A percentile compares a stretch with the other conserved stretches of the same genome.
Evolutionary conservation across 23 tunicate genomes (phyloP).

Genomic region (Botrylloides violaceus): DNA sequence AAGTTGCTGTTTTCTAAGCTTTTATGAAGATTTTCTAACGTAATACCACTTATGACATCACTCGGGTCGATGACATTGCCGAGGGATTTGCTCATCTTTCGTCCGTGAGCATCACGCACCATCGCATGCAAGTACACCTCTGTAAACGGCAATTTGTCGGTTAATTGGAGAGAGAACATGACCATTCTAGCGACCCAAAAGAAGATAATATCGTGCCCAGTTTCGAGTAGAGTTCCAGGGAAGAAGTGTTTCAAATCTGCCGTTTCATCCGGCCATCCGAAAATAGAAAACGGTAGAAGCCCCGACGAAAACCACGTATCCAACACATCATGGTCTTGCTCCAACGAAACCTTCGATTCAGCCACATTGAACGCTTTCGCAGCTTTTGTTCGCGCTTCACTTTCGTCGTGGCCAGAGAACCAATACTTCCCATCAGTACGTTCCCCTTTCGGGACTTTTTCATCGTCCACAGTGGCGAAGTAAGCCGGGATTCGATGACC

Average conservation of each 20-base stretch:
- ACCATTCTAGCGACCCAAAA: constrained; percentile 99
- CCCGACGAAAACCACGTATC: constrained; percentile 99
- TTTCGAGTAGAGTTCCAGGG: constrained; percentile 87
- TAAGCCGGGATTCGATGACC: constrained; percentile 99
- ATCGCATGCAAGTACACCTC: constrained; percentile 96
- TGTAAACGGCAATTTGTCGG: constrained; percentile 83
- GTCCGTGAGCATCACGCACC: constrained; percentile 98
- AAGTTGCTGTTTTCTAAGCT: constrained; percentile 60
- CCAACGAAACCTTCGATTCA: constrained; percentile 34
- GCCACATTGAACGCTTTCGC: constrained; percentile 60
- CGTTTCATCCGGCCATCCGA: constrained; percentile 96
- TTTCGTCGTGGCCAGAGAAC: constrained; percentile 80
- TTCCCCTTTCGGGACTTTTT: constrained; percentile 50
- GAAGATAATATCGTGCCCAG: constrained; percentile 95
- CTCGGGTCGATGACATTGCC: constrained; percentile 98
- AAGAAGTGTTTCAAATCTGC: constrained; percentile 62
- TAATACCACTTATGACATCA: constrained; percentile 82
- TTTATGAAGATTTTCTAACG: constrained; percentile 74
- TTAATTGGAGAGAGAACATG: constrained; percentile 72
- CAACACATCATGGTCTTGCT: constrained; percentile 90
- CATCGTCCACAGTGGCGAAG: constrained; percentile 59
- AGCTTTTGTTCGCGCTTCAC: constrained; percentile 79
- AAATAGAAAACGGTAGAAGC: constrained; percentile 84
- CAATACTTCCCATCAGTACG: constrained; percentile 72
- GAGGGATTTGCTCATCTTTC: constrained; percentile 95